Evolutionary conservation across 2,113 vertebrate species (phyloP).

Genomic region (Scophthalmus maximus): DNA sequence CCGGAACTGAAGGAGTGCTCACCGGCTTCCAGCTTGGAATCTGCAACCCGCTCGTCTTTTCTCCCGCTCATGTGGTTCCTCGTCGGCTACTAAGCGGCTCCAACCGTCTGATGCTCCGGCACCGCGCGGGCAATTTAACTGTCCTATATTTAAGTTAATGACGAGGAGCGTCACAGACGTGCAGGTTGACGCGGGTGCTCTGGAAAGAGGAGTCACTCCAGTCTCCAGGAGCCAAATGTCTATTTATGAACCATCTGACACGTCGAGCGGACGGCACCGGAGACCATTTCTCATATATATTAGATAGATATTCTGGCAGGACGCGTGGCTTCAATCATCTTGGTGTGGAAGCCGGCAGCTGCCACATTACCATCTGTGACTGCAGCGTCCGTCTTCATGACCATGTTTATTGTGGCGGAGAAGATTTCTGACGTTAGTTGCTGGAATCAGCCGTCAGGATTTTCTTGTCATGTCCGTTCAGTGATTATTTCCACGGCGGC

Average conservation of each 20-base stretch:
- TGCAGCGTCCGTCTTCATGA: neutral
- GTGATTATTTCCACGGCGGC: slow-evolving; percentile 33
- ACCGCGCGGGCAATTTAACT: neutral
- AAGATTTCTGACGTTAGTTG: neutral
- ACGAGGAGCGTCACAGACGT: neutral
- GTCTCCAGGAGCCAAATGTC: slow-evolving; percentile 9
- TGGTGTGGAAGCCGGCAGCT: slow-evolving; percentile 57
- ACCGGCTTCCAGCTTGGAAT: too few species aligned
- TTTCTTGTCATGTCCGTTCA: slow-evolving; percentile 10
- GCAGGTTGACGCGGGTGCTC: slow-evolving; percentile 15
- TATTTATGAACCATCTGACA: slow-evolving; percentile 34
- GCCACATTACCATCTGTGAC: slow-evolving; percentile 33
- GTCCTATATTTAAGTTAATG: slow-evolving; percentile 29
- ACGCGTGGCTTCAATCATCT: slow-evolving; percentile 42
- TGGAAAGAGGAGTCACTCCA: slow-evolving; percentile 11
- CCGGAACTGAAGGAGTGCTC: too few species aligned
- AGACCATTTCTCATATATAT: neutral
- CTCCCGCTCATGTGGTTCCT: neutral
- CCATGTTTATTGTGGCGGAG: neutral
- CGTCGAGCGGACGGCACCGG: neutral
- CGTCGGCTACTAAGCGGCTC: neutral
- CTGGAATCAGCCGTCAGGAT: slow-evolving; percentile 13
- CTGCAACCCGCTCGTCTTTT: neutral
- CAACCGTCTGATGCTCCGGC: slow-evolving; percentile 1
- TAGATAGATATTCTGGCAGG: slow-evolving; percentile 37